phyloP scores from a whole-genome alignment of 2,888 invertebrate species.

The Pterobdella sp. region DNA sequence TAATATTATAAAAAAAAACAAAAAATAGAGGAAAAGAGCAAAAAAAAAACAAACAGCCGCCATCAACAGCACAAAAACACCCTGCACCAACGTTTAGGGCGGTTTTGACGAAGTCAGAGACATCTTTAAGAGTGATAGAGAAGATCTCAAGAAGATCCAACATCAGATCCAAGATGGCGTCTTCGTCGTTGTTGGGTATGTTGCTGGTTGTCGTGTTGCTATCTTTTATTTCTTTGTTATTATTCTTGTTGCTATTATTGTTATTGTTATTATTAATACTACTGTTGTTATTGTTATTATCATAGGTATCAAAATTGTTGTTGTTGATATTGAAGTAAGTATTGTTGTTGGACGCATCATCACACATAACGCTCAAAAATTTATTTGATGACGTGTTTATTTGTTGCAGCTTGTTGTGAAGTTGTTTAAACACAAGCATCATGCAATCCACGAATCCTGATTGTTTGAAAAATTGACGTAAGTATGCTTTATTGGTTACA shows the following conservation, averaged over 20 bases:
- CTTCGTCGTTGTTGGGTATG: conserved; percentile 42
- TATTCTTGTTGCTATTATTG: background rate
- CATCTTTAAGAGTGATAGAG: conserved; percentile 46
- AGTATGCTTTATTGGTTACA: no score
- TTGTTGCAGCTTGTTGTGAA: background rate
- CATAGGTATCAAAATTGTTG: background rate
- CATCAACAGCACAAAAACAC: background rate
- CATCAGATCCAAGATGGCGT: conserved; percentile 42
- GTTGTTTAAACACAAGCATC: background rate
- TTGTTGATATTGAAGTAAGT: background rate
- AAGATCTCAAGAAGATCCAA: conserved; percentile 46
- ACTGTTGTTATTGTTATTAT: background rate
- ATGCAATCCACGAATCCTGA: background rate
- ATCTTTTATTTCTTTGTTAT: background rate
- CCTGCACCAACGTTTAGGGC: conserved; percentile 43
- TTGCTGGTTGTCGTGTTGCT: conserved; percentile 33
- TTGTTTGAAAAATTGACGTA: no score
- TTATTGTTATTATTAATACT: background rate
- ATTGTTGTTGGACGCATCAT: conserved; percentile 2
- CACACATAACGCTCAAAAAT: no score
- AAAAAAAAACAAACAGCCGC: background rate
- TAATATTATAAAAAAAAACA: background rate
- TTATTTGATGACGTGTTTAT: no score
- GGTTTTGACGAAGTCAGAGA: conserved; percentile 49
- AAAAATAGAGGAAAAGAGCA: background rate